Conservation (phyloP, 2,113 vertebrate species). For the Bos indicus region DNA sequence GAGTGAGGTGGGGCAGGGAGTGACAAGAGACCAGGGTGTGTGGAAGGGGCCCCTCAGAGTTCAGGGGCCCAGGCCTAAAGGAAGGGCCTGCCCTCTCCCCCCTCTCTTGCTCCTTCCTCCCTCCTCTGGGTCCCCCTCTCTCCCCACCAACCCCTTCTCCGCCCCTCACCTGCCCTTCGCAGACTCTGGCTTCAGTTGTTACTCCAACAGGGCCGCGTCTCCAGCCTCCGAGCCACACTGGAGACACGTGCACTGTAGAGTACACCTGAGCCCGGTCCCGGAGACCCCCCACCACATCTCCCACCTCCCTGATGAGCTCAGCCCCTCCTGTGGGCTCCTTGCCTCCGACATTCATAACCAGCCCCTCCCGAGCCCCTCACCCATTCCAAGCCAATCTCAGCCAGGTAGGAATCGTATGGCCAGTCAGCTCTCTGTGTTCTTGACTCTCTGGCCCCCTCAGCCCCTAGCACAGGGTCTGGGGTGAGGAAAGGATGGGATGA, state of each 20-base stretch:
- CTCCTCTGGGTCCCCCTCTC: background rate
- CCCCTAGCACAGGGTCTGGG: background rate
- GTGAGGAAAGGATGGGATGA: background rate
- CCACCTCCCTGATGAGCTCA: background rate
- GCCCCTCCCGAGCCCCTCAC: background rate
- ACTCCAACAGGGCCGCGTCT: constrained; percentile 98
- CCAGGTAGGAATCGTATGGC: background rate
- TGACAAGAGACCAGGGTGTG: background rate
- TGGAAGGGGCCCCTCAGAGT: background rate
- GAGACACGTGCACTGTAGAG: constrained; percentile 99
- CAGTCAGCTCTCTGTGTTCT: background rate
- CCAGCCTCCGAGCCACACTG: constrained; percentile 95
- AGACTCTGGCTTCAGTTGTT: constrained; percentile 88
- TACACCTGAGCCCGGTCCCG: constrained; percentile 90
- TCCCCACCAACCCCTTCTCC: background rate
- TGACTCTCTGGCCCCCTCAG: background rate
- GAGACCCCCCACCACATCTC: background rate
- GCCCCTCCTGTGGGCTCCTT: background rate
- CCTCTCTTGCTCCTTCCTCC: background rate
- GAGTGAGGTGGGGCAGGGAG: background rate
- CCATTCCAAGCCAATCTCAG: background rate
- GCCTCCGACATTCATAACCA: background rate
- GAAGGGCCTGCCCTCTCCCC: background rate
- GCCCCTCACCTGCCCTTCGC: background rate
- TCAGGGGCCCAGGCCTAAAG: background rate